Conservation (phyloP, 2,797 vertebrate species). For the Cossypha heuglini region DNA sequence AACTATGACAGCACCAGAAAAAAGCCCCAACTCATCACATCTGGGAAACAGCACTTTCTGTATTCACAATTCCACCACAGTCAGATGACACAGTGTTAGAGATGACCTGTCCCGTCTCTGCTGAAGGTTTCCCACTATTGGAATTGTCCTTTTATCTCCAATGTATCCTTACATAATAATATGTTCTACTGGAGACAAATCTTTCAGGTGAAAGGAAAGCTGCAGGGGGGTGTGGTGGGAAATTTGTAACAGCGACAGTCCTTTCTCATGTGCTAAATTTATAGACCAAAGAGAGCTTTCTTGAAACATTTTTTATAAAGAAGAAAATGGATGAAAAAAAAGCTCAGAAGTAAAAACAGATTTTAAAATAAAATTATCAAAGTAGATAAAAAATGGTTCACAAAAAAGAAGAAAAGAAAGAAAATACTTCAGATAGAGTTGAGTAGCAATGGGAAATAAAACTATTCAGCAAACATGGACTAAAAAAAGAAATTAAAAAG, state of each 20-base stretch:
- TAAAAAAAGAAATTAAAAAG: background rate
- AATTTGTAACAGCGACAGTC: background rate
- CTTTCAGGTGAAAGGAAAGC: background rate
- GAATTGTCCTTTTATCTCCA: background rate
- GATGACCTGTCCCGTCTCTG: background rate
- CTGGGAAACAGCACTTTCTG: background rate
- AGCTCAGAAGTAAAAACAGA: background rate
- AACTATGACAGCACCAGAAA: background rate
- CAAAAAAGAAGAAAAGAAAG: background rate
- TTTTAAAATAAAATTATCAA: background rate
- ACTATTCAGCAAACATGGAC: background rate
- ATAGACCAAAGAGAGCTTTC: background rate
- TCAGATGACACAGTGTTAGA: background rate
- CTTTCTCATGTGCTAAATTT: background rate
- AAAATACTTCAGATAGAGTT: background rate
- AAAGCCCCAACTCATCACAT: accelerated
- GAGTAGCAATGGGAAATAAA: background rate
- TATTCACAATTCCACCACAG: background rate
- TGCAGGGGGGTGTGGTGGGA: accelerated
- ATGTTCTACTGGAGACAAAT: background rate
- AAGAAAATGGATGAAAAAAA: background rate
- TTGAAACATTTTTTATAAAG: background rate
- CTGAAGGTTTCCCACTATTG: background rate
- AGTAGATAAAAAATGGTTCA: background rate
- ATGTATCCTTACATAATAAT: background rate